Base-by-base conservation (phyloP, 2,113 vertebrate genomes). In the Ictalurus punctatus region DNA sequence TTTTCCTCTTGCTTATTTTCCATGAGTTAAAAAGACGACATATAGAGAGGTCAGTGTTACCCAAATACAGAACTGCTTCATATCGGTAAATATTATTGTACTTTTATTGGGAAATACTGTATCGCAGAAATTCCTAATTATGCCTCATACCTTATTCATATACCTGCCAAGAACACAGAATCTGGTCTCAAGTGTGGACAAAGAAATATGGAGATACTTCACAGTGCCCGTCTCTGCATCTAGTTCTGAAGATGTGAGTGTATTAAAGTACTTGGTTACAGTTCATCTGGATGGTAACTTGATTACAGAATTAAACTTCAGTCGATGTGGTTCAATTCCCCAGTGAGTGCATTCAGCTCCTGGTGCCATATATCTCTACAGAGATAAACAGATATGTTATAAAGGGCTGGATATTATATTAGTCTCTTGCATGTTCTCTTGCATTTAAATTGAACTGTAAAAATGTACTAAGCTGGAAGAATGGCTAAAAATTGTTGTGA, bases 131-230 rank as follows among this genome's bases (percentile, higher is more conserved):
- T 84, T 91, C 65, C 67, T 88, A 89, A 91, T 79, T 84, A 92
- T 88, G 67, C 13, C 69, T 52, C 65, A 89, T 94, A 54, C 79
- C 80, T 91, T 92, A 93, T 93, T 93, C 84, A 94, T 92, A 71
- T 25, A 10, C 78, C 63, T 69, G n/a, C 16, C 27, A 71, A 74
- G 83, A 27, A 76, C 10, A 6, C 44, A 25, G 27, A 87, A 89
- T 78, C 5, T 7, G 59, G 67, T 71, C 1, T 19, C 25, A 19
- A 67, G 4, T 65, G n/a, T 85, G 52, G 52, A 23, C 27, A 78
- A 2, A 88, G 10, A 30, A 23, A 80, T 44, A 71, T 37, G 14
- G 12, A 54, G 58, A 40, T 84, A 73, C 71, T 44, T 84, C 44
- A 40, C 21, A 80, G 74, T 73, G 30, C 14, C 21, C 44, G 13